Conservation (phyloP, 2,113 vertebrate genomes). For the Pygathrix nemaeus region DNA sequence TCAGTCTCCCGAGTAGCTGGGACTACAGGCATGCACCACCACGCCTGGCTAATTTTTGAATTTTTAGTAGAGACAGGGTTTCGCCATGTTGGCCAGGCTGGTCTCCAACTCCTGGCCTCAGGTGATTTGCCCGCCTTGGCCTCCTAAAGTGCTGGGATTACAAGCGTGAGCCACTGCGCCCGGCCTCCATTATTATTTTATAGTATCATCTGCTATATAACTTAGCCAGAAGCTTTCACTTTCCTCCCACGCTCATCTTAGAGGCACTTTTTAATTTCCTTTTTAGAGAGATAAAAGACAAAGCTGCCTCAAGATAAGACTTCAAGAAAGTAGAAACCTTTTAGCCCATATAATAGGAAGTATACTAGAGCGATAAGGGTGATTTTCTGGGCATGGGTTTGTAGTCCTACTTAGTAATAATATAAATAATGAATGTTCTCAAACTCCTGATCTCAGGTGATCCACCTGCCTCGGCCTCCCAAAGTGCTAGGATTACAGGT, state of each 20-base stretch:
- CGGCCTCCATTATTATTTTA: not conserved
- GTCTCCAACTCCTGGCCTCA: no score
- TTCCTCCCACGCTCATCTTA: not conserved
- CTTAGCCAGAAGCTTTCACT: not conserved
- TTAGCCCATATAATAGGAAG: not conserved
- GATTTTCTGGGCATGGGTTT: not conserved
- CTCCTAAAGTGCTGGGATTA: no score
- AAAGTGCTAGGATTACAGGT: no score
- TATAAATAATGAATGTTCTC: not conserved
- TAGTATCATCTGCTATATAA: not conserved
- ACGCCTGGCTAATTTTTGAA: no score
- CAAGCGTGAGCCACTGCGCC: no score
- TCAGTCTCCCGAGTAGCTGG: no score
- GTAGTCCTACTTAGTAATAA: not conserved
- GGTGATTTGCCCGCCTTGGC: no score
- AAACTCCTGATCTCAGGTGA: no score
- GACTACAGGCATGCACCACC: rapidly evolving
- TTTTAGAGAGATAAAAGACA: not conserved
- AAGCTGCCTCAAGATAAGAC: conserved; percentile 4
- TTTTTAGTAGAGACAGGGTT: no score
- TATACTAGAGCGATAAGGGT: not conserved
- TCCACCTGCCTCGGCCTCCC: no score
- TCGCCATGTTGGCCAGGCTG: no score
- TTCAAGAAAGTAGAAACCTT: conserved; percentile 30
- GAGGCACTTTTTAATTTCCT: not conserved